Conservation (phyloP, 2,888 invertebrate genomes). For the Drosophila parthenogenetica region DNA sequence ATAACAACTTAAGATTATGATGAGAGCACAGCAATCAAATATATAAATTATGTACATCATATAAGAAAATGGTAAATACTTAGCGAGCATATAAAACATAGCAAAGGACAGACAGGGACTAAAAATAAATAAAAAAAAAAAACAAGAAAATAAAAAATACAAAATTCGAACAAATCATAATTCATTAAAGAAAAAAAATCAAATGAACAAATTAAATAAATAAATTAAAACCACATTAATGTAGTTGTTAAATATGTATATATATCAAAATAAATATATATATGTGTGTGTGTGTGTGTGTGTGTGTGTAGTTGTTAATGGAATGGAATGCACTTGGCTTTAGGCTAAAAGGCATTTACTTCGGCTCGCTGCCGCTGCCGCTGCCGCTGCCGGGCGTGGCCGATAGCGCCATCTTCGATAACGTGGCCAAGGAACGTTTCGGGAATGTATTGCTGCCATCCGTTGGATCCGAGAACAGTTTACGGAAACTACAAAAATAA, state of each 20-base stretch:
- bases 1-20: conserved; percentile 69
- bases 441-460: conserved; percentile 88
- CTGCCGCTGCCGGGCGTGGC: conserved; percentile 80
- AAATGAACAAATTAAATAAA: conserved; percentile 34
- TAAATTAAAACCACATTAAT: neutral
- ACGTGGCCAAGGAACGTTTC: conserved; percentile 91
- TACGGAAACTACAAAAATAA: conserved; percentile 91
- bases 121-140: conserved; percentile 66
- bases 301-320: neutral
- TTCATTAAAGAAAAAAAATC: conserved; percentile 19
- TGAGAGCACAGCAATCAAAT: conserved; percentile 70
- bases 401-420: conserved; percentile 90
- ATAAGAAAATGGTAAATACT: conserved; percentile 69
- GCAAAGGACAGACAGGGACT: conserved; percentile 65
- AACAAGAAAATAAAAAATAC: conserved; percentile 32
- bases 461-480: conserved; percentile 91
- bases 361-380: conserved; percentile 65
- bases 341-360: conserved; percentile 68
- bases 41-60: conserved; percentile 71
- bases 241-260: conserved; percentile 5
- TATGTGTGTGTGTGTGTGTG: neutral
- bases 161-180: conserved; percentile 21
- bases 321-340: conserved; percentile 53
- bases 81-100: conserved; percentile 71
- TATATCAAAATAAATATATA: neutral